Evolutionary conservation across 2,113 vertebrate genomes (phyloP).

Genomic region (Equus quagga): DNA sequence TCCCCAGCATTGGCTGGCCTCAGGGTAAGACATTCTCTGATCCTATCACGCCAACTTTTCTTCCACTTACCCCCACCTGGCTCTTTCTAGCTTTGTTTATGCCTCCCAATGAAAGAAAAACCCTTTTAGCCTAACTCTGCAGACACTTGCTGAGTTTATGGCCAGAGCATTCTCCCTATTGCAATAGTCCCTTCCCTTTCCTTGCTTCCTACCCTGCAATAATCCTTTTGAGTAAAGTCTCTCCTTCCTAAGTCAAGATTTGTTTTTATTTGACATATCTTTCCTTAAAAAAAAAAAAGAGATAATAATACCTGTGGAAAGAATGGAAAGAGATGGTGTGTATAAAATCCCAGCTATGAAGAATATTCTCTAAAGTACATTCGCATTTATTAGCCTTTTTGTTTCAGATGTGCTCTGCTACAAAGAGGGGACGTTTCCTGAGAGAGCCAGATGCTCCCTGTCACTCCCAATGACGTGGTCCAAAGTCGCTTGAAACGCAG

Average conservation of each 20-base stretch:
- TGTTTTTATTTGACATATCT: not conserved
- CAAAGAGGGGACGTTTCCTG: not conserved
- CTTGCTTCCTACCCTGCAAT: not conserved
- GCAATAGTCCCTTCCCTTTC: fast-evolving
- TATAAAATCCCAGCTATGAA: not conserved
- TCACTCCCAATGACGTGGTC: not conserved
- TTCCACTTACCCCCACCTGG: not conserved
- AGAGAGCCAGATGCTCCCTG: not conserved
- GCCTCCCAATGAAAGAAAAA: not conserved
- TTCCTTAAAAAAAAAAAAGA: not conserved
- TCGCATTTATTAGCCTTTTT: not conserved
- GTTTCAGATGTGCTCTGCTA: not conserved
- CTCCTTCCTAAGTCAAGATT: not conserved
- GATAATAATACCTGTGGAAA: not conserved
- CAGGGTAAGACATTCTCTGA: not conserved
- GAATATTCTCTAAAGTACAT: not conserved
- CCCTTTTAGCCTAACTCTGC: not conserved
- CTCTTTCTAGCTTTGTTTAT: not conserved
- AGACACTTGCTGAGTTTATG: not conserved
- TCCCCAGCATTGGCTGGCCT: not conserved
- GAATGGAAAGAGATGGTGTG: not conserved
- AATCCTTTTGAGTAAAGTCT: not conserved
- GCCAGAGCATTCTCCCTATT: not conserved
- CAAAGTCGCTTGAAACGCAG: not conserved
- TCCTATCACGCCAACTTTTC: not conserved